phyloP scores from a whole-genome alignment of 2,797 vertebrate species.

The Aratinga solstitialis region DNA sequence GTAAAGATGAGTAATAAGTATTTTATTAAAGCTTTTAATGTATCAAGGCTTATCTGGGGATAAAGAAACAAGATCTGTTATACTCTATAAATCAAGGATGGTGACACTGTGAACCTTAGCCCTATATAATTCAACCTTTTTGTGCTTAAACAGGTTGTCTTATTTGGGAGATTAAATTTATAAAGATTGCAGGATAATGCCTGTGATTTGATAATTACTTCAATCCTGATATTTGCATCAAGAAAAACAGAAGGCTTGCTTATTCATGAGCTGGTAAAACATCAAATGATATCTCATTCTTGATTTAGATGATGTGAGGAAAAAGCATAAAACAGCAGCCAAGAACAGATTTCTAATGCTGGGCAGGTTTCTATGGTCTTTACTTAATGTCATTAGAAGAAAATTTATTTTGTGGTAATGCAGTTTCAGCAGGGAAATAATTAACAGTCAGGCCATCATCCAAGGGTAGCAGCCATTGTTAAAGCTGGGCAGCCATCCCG shows the following conservation, averaged over 20 bases:
- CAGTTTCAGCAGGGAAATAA: constrained; percentile 59
- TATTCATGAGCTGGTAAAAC: constrained; percentile 33
- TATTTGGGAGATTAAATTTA: background rate
- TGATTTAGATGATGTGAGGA: constrained; percentile 8
- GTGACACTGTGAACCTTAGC: background rate
- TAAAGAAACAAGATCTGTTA: background rate
- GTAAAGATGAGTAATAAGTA: background rate
- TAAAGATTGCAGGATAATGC: background rate
- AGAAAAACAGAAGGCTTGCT: background rate
- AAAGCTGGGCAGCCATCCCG: constrained; percentile 26
- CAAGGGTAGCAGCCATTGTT: constrained; percentile 11
- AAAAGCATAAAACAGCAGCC: constrained; percentile 1
- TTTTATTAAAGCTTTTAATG: background rate
- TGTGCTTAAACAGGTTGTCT: background rate
- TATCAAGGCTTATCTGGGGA: background rate
- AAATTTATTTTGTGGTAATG: constrained; percentile 58
- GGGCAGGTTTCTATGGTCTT: constrained; percentile 28
- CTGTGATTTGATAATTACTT: constrained; percentile 35
- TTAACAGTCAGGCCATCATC: constrained; percentile 27
- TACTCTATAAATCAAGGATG: background rate
- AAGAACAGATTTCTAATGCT: constrained; percentile 2
- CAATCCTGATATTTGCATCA: constrained; percentile 1
- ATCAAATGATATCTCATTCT: constrained; percentile 20
- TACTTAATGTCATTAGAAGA: constrained; percentile 36
- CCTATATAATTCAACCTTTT: background rate